Evolutionary conservation across 53 echinoderm and acorn worm species (phyloP).

Genomic region (Glandiceps talaboti): DNA sequence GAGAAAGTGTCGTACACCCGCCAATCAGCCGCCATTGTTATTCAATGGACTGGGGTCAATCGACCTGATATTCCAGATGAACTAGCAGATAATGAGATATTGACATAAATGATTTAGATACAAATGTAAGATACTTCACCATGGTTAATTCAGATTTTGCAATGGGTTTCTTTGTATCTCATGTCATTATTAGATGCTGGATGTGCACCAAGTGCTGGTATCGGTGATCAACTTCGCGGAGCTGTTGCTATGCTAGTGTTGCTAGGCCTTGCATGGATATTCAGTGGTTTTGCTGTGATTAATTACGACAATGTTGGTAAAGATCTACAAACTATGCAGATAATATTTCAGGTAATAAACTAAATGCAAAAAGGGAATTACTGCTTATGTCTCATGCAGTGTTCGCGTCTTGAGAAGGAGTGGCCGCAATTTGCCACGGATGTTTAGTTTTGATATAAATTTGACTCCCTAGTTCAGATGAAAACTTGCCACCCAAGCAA

Average conservation of each 20-base stretch:
- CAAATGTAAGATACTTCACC: not conserved
- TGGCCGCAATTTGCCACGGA: too few species aligned
- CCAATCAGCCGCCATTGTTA: too few species aligned
- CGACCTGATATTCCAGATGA: too few species aligned
- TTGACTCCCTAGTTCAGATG: too few species aligned
- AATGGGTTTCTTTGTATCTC: not conserved
- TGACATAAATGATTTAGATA: not conserved
- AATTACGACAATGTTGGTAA: slow-evolving; percentile 34
- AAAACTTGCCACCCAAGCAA: too few species aligned
- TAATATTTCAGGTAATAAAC: slow-evolving; percentile 61
- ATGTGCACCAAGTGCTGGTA: not conserved
- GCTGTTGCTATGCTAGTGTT: slow-evolving; percentile 74
- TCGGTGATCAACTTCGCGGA: slow-evolving; percentile 39
- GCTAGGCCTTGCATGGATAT: slow-evolving; percentile 70
- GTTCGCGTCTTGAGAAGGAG: not conserved
- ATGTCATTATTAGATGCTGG: not conserved
- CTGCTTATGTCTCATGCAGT: too few species aligned
- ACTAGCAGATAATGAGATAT: too few species aligned
- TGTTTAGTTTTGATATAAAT: too few species aligned
- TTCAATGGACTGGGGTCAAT: too few species aligned
- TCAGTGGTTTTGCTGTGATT: slow-evolving; percentile 61
- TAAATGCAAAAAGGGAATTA: too few species aligned
- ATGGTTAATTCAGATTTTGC: not conserved
- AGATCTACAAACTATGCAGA: slow-evolving; percentile 27
- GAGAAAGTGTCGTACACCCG: too few species aligned